phyloP scores from a whole-genome alignment of 2,797 vertebrate genomes.

The Leptatherina wallacei region DNA sequence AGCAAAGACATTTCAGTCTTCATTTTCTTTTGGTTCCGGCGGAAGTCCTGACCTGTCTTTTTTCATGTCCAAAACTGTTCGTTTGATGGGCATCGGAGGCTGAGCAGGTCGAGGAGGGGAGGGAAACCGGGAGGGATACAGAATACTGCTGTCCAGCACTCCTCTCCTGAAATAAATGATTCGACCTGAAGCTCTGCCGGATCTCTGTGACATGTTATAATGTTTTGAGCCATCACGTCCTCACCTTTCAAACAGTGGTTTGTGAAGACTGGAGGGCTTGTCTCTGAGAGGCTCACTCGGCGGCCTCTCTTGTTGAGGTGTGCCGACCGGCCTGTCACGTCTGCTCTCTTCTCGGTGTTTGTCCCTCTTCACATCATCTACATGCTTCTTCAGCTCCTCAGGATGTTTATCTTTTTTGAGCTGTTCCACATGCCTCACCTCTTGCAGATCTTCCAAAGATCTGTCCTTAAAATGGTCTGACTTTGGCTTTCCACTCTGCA shows the following conservation, averaged over 20 bases:
- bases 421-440: slow-evolving; percentile 51
- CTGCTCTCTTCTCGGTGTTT: slow-evolving; percentile 45
- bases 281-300: slow-evolving; percentile 39
- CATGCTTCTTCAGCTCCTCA: slow-evolving; percentile 60
- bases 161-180: slow-evolving; percentile 73
- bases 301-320: slow-evolving; percentile 25
- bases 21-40: slow-evolving; percentile 20
- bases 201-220: neutral
- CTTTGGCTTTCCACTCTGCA: slow-evolving; percentile 53
- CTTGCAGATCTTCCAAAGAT: slow-evolving; percentile 48
- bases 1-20: neutral
- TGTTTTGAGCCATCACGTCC: slow-evolving; percentile 26
- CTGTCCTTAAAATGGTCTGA: slow-evolving; percentile 64
- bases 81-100: slow-evolving; percentile 58
- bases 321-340: slow-evolving; percentile 30
- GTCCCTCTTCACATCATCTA: slow-evolving; percentile 43
- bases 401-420: slow-evolving; percentile 59
- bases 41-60: slow-evolving; percentile 79
- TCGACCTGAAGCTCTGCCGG: slow-evolving; percentile 37
- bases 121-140: slow-evolving; percentile 73
- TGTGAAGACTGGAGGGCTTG: slow-evolving; percentile 48
- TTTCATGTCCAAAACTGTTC: slow-evolving; percentile 64
- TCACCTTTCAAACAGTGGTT: slow-evolving; percentile 76
- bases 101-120: slow-evolving; percentile 70
- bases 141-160: slow-evolving; percentile 77